These are phyloP conservation scores for Standfussiana lucernea DNA, from an alignment of 2,888 invertebrate genomes.

Conservation along the genomic window DNA sequence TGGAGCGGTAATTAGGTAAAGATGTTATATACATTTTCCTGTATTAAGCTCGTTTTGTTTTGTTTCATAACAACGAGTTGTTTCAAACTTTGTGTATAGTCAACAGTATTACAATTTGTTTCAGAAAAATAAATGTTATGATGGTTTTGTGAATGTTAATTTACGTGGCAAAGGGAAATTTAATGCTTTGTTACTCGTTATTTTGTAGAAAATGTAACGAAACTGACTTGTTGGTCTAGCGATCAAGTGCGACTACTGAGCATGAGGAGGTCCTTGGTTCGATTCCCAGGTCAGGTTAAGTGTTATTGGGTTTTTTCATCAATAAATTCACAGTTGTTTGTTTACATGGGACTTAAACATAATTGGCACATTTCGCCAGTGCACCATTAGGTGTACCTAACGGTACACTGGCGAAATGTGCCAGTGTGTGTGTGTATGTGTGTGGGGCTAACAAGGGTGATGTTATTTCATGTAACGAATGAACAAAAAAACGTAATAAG, in stretches of 20 bases:
- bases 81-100: slow-evolving; percentile 32
- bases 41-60: slow-evolving; percentile 41
- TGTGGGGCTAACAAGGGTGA: background rate
- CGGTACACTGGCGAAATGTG: background rate
- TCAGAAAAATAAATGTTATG: slow-evolving; percentile 3
- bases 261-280: background rate
- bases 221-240: background rate
- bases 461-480: background rate
- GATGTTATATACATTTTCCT: slow-evolving; percentile 66
- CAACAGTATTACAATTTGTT: slow-evolving; percentile 40
- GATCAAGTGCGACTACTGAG: background rate
- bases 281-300: background rate
- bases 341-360: background rate
- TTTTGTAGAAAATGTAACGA: background rate
- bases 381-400: no score
- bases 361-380: background rate
- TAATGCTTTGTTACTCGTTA: background rate
- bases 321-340: background rate
- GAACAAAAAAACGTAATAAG: no score
- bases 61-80: slow-evolving; percentile 41
- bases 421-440: no score
- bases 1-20: slow-evolving; percentile 74
- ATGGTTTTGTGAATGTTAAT: background rate
- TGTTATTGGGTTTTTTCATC: background rate
- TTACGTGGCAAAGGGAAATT: background rate